Evolutionary conservation across 64 coral and sea anemone genomes (phyloP), one percentile per base, ranked within the genome.

Genomic region (Actinia equina): DNA sequence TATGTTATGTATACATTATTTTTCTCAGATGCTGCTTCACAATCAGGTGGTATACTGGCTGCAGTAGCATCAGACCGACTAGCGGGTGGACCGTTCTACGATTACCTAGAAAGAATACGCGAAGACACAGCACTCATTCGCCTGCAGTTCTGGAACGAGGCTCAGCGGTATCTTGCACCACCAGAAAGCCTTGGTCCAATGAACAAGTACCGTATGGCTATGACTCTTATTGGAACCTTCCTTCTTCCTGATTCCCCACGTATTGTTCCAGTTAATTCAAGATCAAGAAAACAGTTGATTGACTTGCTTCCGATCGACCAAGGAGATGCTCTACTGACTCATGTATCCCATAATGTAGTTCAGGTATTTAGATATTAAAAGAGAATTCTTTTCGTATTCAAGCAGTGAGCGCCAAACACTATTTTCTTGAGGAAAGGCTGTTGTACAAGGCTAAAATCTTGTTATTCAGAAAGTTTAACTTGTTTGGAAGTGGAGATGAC

Each of bases 91-190:
- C 94, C 94, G 16, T 78, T 96, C 52, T 65, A 83, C 51, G 82
- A 93, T 13, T 87, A 90, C 81, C 51, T 96, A 69, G 46, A 90
- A 41, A 96, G 77, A 55, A 88, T 44, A 17, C 86, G 84, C 22
- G 67, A 96, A 27, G 42, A 71, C 0, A 61, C 15, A n/a, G 94
- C 91, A 17, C 82, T 96, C 5, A 90, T 22, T 6, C 86, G 88
- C 85, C 85, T 93, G 30, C 88, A 96, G 65, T 93, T 96, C 85
- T 96, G 91, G 91, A 90, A 92, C 71, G 91, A 96, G 71, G 88
- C 89, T 17, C 94, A 93, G 85, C 91, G 80, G 46, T 96, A 93
- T 90, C 85, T 96, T 2, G 86, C 85, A 67, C 91, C 91, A 85
- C n/a, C 57, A 57, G 70, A 83, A 1, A 54, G 26, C 44, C 49